Base-by-base conservation (phyloP, 2,797 vertebrate species). In the Phylloscopus collybita region DNA sequence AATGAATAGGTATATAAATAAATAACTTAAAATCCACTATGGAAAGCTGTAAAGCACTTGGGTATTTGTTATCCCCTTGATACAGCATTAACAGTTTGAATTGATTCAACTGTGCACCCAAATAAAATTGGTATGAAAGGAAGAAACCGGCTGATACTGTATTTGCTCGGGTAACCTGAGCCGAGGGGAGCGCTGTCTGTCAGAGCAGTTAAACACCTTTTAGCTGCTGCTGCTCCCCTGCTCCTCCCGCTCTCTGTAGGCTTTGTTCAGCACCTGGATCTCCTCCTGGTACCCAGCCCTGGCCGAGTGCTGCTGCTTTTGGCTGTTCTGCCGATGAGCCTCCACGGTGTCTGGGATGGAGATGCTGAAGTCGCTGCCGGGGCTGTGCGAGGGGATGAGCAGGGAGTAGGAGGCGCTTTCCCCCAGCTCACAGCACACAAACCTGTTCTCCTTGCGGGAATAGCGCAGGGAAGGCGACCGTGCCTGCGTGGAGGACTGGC, bases 341-440 rank as follows among this genome's bases (percentile, higher is more conserved):
- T 99, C 99, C 9, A 99, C 99, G 0, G 99, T 99, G 98, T 99
- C 99, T 0, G 99, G 99, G 92, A 99, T 99, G 38, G 98, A 99
- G 97, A 99, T 99, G 96, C 99, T 99, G 92, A 99, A 98, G 86
- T 99, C 98, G 1, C 98, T 96, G 66, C 98, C 98, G 0, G 99
- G 98, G 90, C 98, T 98, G 88, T 96, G 96, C 9, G 98, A 98
- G 20, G 99, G 99, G 88, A 99, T 99, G 95, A 99, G 98, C 96
- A 99, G 98, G 1, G 99, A 99, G 96, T 99, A 99, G 29, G 99
- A 99, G 4, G 99, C 99, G 0, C 98, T 99, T 97, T 99, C 99
- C 3, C 98, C 99, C 93, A 99, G 96, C 92, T 99, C 99, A 13
- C 99, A 99, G 1, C 99, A 99, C 78, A 99, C 98, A 19, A 99